Evolutionary conservation across 2,797 vertebrate species (phyloP).

Genomic region (Sylvilagus floridanus): DNA sequence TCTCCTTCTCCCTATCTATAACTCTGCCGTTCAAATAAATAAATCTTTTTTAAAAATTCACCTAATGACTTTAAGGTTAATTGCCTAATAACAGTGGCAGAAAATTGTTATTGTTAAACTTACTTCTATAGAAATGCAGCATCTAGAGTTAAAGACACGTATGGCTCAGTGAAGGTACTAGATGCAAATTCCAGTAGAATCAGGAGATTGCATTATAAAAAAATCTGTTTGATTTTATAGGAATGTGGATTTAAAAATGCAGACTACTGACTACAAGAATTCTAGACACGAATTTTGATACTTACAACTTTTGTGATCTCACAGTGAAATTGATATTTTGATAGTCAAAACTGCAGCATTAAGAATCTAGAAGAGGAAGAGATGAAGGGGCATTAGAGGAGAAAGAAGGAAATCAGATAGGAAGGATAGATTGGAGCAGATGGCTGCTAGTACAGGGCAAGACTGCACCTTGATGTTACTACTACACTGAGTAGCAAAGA

Average conservation of each 20-base stretch:
- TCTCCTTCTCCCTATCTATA: no score
- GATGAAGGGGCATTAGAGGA: not conserved
- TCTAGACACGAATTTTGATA: not conserved
- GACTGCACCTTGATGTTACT: not conserved
- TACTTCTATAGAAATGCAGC: conserved; percentile 8
- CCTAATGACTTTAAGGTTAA: not conserved
- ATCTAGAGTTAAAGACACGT: not conserved
- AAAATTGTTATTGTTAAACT: not conserved
- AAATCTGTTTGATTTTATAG: not conserved
- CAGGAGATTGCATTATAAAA: not conserved
- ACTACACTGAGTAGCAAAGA: not conserved
- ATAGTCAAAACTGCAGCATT: not conserved
- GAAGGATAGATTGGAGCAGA: conserved; percentile 26
- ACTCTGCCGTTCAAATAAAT: no score
- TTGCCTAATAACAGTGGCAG: not conserved
- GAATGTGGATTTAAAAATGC: not conserved
- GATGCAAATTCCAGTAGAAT: not conserved
- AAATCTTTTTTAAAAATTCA: no score
- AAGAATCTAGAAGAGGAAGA: conserved; percentile 10
- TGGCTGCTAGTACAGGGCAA: not conserved
- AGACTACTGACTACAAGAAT: not conserved
- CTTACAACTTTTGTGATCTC: not conserved
- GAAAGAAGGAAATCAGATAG: conserved; percentile 3
- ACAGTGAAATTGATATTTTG: not conserved
- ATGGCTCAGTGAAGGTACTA: not conserved